Percentiles rank a stretch among this genome's conserved stretches.
Evolutionary conservation across 2,797 vertebrate species (phyloP).

Genomic region (Prunella strophiata): DNA sequence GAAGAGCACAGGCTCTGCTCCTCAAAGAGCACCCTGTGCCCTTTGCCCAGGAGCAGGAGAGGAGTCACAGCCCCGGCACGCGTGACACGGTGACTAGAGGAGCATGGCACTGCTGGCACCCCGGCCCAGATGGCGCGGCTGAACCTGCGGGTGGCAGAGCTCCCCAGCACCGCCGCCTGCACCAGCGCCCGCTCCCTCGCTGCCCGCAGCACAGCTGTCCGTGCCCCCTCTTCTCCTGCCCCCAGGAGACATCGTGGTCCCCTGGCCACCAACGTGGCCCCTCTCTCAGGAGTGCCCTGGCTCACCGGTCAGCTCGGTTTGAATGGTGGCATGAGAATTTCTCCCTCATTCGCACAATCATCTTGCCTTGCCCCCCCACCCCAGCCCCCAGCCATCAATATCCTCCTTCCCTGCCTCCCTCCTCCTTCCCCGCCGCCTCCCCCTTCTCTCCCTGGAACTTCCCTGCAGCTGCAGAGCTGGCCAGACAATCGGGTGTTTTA

Average conservation of each 20-base stretch:
- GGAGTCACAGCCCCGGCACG: fast-evolving
- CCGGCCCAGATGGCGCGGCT: conserved; percentile 27
- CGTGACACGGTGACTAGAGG: neutral
- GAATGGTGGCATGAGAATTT: conserved; percentile 44
- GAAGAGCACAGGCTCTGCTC: neutral
- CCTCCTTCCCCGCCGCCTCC: conserved; percentile 68
- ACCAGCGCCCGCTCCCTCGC: neutral
- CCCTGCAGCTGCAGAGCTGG: conserved; percentile 83
- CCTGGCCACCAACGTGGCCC: neutral
- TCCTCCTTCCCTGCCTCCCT: conserved; percentile 66
- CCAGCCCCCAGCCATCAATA: conserved; percentile 29
- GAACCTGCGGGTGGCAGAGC: conserved; percentile 12
- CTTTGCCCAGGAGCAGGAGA: neutral
- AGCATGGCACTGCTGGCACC: conserved; percentile 22
- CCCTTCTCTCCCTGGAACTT: conserved; percentile 78
- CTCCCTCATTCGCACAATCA: neutral
- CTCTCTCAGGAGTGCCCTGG: neutral
- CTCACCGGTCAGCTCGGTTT: neutral
- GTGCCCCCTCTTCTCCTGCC: neutral
- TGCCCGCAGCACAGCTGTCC: neutral
- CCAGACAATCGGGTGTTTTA: conserved; percentile 85
- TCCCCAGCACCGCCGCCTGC: neutral
- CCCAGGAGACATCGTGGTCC: neutral
- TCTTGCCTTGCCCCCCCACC: conserved; percentile 2
- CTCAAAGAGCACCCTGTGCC: fast-evolving